phyloP scores from a whole-genome alignment of 2,113 vertebrate species.

The Grammomys surdaster region DNA sequence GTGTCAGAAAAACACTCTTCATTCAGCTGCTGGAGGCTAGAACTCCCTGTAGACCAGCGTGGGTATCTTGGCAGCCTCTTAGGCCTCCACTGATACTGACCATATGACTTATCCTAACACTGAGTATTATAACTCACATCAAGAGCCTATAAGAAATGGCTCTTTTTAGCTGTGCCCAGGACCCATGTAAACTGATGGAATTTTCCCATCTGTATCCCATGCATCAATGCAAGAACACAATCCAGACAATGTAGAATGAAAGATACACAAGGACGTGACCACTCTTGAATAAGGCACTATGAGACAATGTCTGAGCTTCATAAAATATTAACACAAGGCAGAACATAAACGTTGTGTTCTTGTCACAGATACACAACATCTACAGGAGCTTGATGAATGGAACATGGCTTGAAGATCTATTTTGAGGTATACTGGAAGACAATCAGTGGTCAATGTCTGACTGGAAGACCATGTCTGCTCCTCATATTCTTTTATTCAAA shows the following conservation, averaged over 20 bases:
- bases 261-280: not conserved
- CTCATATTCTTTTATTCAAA: not conserved
- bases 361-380: not conserved
- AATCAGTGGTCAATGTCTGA: not conserved
- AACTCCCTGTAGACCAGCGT: not conserved
- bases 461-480: not conserved
- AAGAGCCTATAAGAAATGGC: not conserved
- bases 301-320: not conserved
- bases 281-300: not conserved
- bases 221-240: not conserved
- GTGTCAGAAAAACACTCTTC: not conserved
- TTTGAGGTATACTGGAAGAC: not conserved
- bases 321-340: constrained; percentile 18
- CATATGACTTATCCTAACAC: not conserved
- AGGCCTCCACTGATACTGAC: not conserved
- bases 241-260: not conserved
- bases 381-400: not conserved
- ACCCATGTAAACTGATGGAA: not conserved
- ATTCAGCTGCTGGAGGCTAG: not conserved
- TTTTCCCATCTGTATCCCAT: rapidly evolving
- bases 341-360: not conserved
- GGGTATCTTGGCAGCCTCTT: not conserved
- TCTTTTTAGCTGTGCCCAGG: not conserved
- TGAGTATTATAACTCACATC: not conserved
- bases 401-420: not conserved